These are phyloP conservation scores for Habrosyne pyritoides DNA, from an alignment of 2,888 invertebrate species.

Conservation along the genomic window DNA sequence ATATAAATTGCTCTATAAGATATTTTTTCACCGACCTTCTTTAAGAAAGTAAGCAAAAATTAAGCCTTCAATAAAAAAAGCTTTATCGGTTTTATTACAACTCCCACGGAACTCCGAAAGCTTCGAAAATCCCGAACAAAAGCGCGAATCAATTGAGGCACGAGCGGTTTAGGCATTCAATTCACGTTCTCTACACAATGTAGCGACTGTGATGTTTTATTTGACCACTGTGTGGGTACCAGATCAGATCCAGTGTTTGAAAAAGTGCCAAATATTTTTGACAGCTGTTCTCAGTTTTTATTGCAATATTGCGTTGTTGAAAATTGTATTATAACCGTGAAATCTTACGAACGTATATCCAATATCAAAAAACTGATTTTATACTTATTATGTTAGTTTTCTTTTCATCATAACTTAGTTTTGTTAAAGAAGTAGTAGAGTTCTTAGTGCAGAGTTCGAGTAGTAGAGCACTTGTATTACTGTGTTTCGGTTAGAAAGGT, in stretches of 20 bases:
- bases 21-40: no score
- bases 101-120: conserved; percentile 10
- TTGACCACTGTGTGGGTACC: neutral
- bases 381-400: no score
- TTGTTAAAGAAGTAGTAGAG: no score
- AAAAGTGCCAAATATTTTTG: conserved; percentile 1
- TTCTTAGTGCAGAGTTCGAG: no score
- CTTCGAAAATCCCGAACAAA: conserved; percentile 20
- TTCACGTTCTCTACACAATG: conserved; percentile 21
- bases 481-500: no score
- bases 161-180: conserved; percentile 27
- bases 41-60: no score
- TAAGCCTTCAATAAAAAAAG: neutral
- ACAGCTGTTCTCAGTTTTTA: neutral
- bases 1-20: no score
- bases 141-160: conserved; percentile 22
- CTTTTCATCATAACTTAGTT: no score
- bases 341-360: no score
- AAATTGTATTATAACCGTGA: no score
- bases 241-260: neutral
- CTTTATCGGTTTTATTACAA: neutral
- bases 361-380: no score
- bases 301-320: neutral
- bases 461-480: no score
- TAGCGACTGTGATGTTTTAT: conserved; percentile 7